Evolutionary conservation across 2,113 vertebrate genomes (phyloP).

Genomic region (Amazona vittata): DNA sequence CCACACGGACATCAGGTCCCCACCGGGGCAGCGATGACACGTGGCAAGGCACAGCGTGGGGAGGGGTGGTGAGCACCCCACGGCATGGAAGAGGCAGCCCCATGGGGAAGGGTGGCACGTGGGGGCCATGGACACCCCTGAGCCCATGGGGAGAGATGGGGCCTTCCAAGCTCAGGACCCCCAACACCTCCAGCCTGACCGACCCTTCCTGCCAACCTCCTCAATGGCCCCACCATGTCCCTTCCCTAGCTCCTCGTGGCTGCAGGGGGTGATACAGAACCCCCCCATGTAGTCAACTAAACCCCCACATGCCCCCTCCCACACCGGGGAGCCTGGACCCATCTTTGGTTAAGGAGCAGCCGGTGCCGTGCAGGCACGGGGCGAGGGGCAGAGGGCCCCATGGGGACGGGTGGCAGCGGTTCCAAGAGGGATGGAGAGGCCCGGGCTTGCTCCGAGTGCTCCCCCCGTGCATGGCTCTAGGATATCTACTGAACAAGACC

Average conservation of each 20-base stretch:
- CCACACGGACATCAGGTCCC: neutral
- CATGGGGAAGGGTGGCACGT: fast-evolving
- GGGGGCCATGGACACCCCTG: neutral
- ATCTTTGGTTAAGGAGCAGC: slow-evolving; percentile 61
- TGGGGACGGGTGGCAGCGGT: neutral
- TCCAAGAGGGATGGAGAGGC: slow-evolving; percentile 22
- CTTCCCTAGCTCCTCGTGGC: neutral
- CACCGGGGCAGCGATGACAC: neutral
- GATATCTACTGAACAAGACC: slow-evolving; percentile 16
- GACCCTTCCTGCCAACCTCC: neutral
- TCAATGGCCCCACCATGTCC: neutral
- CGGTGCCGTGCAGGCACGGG: neutral
- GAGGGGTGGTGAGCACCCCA: fast-evolving
- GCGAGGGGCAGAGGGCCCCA: neutral
- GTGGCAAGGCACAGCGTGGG: slow-evolving; percentile 47
- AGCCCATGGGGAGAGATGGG: neutral
- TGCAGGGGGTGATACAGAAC: neutral
- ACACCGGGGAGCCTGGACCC: neutral
- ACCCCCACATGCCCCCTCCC: neutral
- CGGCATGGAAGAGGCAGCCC: neutral
- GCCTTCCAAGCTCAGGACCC: neutral
- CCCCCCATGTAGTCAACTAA: neutral
- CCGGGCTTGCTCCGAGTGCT: neutral
- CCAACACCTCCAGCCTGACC: fast-evolving
- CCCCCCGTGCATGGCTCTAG: slow-evolving; percentile 42